phyloP scores from a whole-genome alignment of 2,113 vertebrate species.

The Larimichthys crocea region DNA sequence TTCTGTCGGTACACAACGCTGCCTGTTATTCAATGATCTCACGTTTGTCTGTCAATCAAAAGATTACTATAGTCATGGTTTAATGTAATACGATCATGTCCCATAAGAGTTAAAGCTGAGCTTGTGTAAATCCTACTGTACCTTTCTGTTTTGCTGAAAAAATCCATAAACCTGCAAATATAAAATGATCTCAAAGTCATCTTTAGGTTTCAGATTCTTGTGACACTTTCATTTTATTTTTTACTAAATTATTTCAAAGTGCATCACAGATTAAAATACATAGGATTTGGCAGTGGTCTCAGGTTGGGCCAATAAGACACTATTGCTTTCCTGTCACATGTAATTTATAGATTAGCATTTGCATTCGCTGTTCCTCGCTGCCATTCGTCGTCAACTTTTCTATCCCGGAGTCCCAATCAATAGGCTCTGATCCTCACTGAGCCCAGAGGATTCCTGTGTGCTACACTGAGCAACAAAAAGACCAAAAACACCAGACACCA shows the following conservation, averaged over 20 bases:
- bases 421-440: constrained; percentile 86
- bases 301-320: constrained; percentile 89
- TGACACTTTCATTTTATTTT: constrained; percentile 65
- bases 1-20: constrained; percentile 33
- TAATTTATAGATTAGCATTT: constrained; percentile 96
- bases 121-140: constrained; percentile 48
- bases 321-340: constrained; percentile 97
- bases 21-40: constrained; percentile 66
- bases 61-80: constrained; percentile 61
- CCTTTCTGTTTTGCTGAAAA: constrained; percentile 18
- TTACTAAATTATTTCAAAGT: constrained; percentile 34
- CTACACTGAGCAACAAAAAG: constrained; percentile 39
- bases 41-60: constrained; percentile 64
- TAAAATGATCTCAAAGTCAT: not conserved
- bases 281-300: constrained; percentile 90
- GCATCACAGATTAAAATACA: constrained; percentile 90
- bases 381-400: constrained; percentile 87
- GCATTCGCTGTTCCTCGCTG: constrained; percentile 89
- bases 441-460: constrained; percentile 72
- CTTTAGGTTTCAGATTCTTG: constrained; percentile 11
- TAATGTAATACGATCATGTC: constrained; percentile 60
- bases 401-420: constrained; percentile 89
- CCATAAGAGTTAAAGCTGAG: constrained; percentile 47
- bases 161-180: constrained; percentile 22
- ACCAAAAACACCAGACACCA: constrained; percentile 26